Evolutionary conservation across 2,888 invertebrate species (phyloP).

Genomic region (Brachyopa scutellaris): DNA sequence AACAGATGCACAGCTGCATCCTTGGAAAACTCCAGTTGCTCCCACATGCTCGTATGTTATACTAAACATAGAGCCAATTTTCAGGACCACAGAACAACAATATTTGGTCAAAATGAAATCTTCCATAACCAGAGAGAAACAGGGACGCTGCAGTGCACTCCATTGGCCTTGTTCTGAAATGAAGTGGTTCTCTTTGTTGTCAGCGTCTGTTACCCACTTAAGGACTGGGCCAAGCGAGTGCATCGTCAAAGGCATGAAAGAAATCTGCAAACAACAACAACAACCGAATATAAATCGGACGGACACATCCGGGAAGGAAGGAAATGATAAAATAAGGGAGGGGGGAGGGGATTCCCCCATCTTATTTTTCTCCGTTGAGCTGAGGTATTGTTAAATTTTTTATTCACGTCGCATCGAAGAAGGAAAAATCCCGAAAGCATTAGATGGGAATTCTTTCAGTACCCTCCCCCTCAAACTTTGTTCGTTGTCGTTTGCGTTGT

Average conservation of each 20-base stretch:
- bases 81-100: background rate
- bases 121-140: slow-evolving; percentile 9
- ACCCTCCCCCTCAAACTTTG: no score
- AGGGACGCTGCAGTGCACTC: no score
- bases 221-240: background rate
- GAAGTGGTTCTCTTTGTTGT: slow-evolving; percentile 12
- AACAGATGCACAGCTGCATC: background rate
- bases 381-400: slow-evolving; percentile 49
- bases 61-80: slow-evolving; percentile 1
- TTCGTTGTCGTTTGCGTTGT: slow-evolving; percentile 12
- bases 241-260: no score
- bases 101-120: slow-evolving; percentile 10
- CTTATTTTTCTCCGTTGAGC: background rate
- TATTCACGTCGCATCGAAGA: background rate
- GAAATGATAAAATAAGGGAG: background rate
- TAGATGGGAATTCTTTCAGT: background rate
- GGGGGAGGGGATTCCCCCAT: no score
- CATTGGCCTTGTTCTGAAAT: no score
- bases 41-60: background rate
- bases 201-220: background rate
- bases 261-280: no score
- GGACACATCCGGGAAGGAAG: background rate
- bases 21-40: background rate
- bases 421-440: background rate
- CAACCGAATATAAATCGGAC: background rate